Base-by-base conservation (phyloP, 2,113 vertebrate genomes). In the Hymenochirus boettgeri region DNA sequence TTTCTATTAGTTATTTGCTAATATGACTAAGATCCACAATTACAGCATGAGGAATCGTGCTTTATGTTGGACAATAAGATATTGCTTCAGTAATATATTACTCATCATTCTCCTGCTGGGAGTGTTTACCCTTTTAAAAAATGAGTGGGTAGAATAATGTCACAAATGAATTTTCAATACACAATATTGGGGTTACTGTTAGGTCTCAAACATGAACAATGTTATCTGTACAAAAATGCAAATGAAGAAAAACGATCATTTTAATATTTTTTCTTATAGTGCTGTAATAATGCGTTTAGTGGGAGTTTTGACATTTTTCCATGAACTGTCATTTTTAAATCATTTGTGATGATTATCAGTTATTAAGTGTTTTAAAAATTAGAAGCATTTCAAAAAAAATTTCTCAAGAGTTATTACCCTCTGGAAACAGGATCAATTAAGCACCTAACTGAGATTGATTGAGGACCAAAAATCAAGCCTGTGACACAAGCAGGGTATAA, bases 31-130 rank as follows among this genome's bases (percentile, higher is more conserved):
- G 4, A 31, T 31, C 29, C 10, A 4, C 10, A 31, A 5, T 31
- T 31, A 31, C 10, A 31, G 10, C 29, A 31, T 10, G 10, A 31
- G 29, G 29, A 10, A 31, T 31, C 10, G 10, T 31, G 29, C 29
- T 31, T 31, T 31, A 5, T 31, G 4, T 31, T 31, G 10, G 29
- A 5, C n/a, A n/a, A 5, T 31, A 57, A 26, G 2, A 48, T n/a
- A 57, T 35, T 65, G 25, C 29, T 37, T 65, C 57, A 37, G 52
- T 56, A 65, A 57, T 57, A 48, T 35, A 65, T 65, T 65, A 65
- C 26, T 37, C 27, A 57, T 57, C 45, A 45, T 57, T 15, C 12
- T 48, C 48, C 29, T 33, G 25, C 52, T 24, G 25, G n/a, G 2
- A 50, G 22, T 50, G 54, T 48, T 65, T 57, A 57, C 53, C 19